Conservation (phyloP, 2,888 invertebrate species). For the Euplexia lucipara region DNA sequence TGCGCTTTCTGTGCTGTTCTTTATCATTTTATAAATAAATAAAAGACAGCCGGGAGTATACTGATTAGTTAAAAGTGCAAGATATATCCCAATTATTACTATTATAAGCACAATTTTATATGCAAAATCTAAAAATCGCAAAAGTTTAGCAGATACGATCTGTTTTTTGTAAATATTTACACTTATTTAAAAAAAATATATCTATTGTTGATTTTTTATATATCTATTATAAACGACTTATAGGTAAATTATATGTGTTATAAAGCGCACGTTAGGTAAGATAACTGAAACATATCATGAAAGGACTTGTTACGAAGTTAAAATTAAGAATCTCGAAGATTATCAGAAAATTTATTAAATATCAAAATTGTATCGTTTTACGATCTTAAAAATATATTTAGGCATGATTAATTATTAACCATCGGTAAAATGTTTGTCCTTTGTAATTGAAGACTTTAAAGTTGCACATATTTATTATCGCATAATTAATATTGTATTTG, state of each 20-base stretch:
- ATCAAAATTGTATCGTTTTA: constrained; percentile 7
- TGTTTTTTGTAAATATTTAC: constrained; percentile 54
- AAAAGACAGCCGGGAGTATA: constrained; percentile 3
- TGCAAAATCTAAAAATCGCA: constrained; percentile 13
- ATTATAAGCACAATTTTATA: constrained; percentile 11
- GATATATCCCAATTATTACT: constrained; percentile 3
- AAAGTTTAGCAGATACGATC: constrained; percentile 56
- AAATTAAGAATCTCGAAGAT: constrained; percentile 19
- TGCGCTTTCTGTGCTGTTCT: constrained; percentile 11
- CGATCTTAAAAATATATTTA: constrained; percentile 18
- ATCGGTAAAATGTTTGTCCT: constrained; percentile 14
- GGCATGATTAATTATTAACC: neutral
- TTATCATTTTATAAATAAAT: neutral
- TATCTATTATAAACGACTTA: neutral
- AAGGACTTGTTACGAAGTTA: constrained; percentile 36
- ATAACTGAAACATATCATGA: constrained; percentile 68
- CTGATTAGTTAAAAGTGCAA: constrained; percentile 19
- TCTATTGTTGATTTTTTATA: constrained; percentile 20
- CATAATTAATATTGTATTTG: too few species aligned
- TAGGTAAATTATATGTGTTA: neutral
- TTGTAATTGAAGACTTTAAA: constrained; percentile 2
- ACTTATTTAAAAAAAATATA: constrained; percentile 22
- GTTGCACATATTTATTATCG: neutral
- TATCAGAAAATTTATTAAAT: constrained; percentile 13
- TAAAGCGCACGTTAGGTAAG: constrained; percentile 46